Percentiles rank a stretch among this genome's conserved stretches.
Conservation (phyloP, 2,888 invertebrate species). For the Microctonus hyperodae region DNA sequence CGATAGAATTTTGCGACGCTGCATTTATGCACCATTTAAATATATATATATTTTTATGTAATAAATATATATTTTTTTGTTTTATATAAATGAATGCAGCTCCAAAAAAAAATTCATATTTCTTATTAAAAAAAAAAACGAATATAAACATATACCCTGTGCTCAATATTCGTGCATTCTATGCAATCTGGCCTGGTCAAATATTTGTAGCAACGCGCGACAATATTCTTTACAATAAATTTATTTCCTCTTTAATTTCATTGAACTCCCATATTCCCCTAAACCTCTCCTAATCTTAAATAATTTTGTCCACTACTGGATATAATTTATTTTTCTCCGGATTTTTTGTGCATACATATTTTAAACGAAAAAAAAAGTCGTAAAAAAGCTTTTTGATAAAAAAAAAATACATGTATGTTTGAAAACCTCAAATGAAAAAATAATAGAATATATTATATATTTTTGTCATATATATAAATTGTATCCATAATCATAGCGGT, state of each 20-base stretch:
- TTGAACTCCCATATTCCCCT: background rate
- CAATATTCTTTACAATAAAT: background rate
- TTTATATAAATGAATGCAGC: conserved; percentile 28
- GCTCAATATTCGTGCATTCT: conserved; percentile 44
- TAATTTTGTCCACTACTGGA: background rate
- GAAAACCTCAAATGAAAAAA: no score
- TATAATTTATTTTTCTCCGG: background rate
- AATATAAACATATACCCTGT: conserved; percentile 56
- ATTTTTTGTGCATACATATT: background rate
- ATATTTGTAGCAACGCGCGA: background rate
- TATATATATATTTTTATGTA: conserved; percentile 8
- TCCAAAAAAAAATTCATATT: conserved; percentile 32
- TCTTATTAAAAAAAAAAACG: conserved; percentile 43
- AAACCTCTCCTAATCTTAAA: background rate
- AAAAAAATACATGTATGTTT: background rate
- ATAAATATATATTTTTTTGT: conserved; percentile 13
- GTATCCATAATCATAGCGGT: background rate
- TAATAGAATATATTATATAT: background rate
- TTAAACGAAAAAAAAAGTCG: background rate
- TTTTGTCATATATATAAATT: background rate
- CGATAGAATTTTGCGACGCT: conserved; percentile 29
- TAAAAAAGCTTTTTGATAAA: background rate
- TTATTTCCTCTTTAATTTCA: conserved; percentile 8
- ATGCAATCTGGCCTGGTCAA: conserved; percentile 3
- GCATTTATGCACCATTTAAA: conserved; percentile 29